These are phyloP conservation scores for Montipora foliosa DNA, from an alignment of 64 coral and sea anemone genomes.

Conservation along the genomic window DNA sequence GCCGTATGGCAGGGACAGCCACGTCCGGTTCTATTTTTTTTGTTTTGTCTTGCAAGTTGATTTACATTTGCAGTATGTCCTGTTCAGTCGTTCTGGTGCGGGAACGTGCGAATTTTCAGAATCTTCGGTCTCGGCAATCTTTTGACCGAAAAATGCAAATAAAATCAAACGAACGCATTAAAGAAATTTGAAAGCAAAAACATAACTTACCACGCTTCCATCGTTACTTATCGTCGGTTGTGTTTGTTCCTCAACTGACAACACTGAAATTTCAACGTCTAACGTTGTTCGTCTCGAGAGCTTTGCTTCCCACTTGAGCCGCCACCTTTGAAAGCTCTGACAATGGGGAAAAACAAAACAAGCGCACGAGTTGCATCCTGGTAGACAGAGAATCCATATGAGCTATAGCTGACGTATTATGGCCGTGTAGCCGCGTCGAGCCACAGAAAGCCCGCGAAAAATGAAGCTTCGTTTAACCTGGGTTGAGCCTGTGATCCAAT, in stretches of 20 bases:
- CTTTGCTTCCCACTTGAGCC: too few species aligned
- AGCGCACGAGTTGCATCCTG: too few species aligned
- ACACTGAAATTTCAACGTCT: not conserved
- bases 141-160: not conserved
- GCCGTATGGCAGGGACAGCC: not conserved
- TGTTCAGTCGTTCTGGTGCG: not conserved
- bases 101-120: not conserved
- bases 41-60: constrained; percentile 7
- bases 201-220: not conserved
- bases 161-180: not conserved
- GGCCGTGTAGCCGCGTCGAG: too few species aligned
- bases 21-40: not conserved
- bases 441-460: too few species aligned
- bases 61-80: constrained; percentile 20
- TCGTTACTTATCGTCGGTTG: not conserved
- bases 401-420: too few species aligned
- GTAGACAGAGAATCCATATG: too few species aligned
- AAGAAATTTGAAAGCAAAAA: not conserved
- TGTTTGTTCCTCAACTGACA: not conserved
- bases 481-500: too few species aligned
- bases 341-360: too few species aligned
- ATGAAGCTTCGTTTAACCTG: too few species aligned
- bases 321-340: too few species aligned
- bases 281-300: too few species aligned
- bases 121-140: constrained; percentile 13